These are phyloP conservation scores for Holacanthella duospinosa DNA, from an alignment of 2,888 invertebrate genomes.

Conservation along the genomic window DNA sequence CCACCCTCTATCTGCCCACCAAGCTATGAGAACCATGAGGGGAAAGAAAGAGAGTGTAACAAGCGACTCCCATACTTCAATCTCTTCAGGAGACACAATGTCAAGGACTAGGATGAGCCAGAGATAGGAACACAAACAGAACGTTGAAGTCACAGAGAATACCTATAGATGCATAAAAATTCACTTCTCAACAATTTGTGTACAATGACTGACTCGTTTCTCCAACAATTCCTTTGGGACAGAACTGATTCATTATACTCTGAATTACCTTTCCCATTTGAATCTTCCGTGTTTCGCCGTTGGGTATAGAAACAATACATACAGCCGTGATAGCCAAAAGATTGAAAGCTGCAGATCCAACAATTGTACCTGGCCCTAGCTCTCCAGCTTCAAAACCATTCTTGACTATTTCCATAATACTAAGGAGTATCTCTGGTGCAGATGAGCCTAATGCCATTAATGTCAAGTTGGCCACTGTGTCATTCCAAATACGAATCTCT, in stretches of 20 bases:
- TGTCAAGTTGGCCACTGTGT: constrained; percentile 50
- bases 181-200: no score
- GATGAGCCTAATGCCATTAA: constrained; percentile 50
- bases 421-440: constrained; percentile 49
- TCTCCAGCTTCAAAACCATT: constrained; percentile 44
- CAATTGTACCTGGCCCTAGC: constrained; percentile 50
- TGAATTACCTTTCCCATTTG: constrained; percentile 44
- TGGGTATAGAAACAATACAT: constrained; percentile 46
- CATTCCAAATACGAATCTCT: constrained; percentile 45
- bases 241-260: no score
- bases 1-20: constrained; percentile 46
- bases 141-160: constrained; percentile 43
- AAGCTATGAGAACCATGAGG: constrained; percentile 47
- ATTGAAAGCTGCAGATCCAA: constrained; percentile 51
- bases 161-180: no score
- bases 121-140: constrained; percentile 49
- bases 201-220: neutral
- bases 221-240: neutral
- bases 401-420: constrained; percentile 46
- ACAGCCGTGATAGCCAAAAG: constrained; percentile 48
- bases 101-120: constrained; percentile 49
- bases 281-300: constrained; percentile 43
- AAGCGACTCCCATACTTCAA: constrained; percentile 51
- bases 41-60: constrained; percentile 50
- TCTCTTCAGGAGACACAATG: constrained; percentile 41